Evolutionary conservation across 1,140 invertebrate genomes (phyloP), one percentile per base, ranked within the genome.

Genomic region (Drosophila navojoa): DNA sequence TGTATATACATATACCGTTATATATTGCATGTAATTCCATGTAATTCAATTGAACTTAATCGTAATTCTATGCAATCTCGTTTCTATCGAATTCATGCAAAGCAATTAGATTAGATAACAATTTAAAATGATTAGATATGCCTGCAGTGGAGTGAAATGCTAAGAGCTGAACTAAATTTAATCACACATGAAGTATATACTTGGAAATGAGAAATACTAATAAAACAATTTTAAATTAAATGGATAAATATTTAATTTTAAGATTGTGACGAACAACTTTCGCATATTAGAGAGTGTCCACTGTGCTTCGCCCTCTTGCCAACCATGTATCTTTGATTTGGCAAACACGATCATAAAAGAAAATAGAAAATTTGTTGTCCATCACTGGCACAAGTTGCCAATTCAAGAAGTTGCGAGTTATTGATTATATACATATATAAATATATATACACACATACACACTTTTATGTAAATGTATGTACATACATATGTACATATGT

Each of bases 351-450:
- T 42, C 45, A 49, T 42, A 42, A 68, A 68, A 19, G 15, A 13
- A 69, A 35, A 53, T 44, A 5, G 42, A 45, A 45, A 16, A 45
- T 16, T 6, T 7, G 19, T n/a, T 45, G n/a, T 3, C 6, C 10
- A 22, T 19, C 27, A 15, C 42, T 11, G n/a, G 42, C n/a, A 74
- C 25, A 47, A 35, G 54, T 47, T 4, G 57, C n/a, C n/a, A n/a
- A n/a, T n/a, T n/a, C 78, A 58, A 78, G 78, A 87, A 76, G 68
- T 73, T 76, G 68, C 63, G 61, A 63, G 66, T 72, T 86, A 87
- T 85, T 85, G 81, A 85, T 85, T 81, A 62, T 71, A 19, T 19
- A 9, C 27, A 27, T 32, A 13, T 62, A 15, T 64, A 58, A n/a
- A n/a, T 52, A 49, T 15, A 47, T 19, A n/a, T n/a, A 57, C 4